Conservation (phyloP, 1,140 invertebrate species). For the Phenacoccus solenopsis region DNA sequence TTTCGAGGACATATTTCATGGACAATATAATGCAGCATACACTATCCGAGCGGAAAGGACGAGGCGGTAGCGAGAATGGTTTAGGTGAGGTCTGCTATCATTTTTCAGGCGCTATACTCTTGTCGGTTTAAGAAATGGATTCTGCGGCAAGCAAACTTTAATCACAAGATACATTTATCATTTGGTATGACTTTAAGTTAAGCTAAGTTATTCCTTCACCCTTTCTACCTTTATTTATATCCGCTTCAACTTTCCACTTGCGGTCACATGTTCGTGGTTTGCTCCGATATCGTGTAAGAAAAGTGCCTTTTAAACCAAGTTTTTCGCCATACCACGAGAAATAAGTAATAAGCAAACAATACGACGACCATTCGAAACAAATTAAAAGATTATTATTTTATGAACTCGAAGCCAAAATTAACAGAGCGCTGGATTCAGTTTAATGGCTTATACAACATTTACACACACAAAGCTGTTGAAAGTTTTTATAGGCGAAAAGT, state of each 20-base stretch:
- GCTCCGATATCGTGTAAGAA: too few species aligned
- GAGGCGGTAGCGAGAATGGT: background rate
- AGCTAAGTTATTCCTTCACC: slow-evolving; percentile 1
- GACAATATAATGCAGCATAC: background rate
- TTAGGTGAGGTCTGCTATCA: background rate
- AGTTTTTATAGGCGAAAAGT: background rate
- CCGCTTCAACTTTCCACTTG: background rate
- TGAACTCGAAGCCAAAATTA: background rate
- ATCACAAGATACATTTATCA: slow-evolving; percentile 14
- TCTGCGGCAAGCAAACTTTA: slow-evolving; percentile 11
- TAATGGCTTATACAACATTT: background rate
- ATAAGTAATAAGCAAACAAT: background rate
- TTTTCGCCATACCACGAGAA: background rate
- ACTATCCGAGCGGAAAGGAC: background rate
- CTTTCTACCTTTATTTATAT: slow-evolving; percentile 3
- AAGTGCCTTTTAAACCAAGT: too few species aligned
- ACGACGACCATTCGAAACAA: background rate
- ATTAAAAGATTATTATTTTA: slow-evolving; percentile 4
- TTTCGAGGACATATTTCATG: slow-evolving; percentile 10
- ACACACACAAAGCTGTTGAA: background rate
- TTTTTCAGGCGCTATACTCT: background rate
- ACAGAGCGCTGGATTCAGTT: background rate
- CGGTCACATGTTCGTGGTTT: too few species aligned
- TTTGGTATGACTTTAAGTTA: slow-evolving; percentile 4
- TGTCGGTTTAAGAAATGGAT: slow-evolving; percentile 6